A percentile compares a stretch with the other conserved stretches of the same genome.
phyloP scores from a whole-genome alignment of 30 jellyfish, hydroid and myxozoan genomes.

The Pseudorhiza aurosa region DNA sequence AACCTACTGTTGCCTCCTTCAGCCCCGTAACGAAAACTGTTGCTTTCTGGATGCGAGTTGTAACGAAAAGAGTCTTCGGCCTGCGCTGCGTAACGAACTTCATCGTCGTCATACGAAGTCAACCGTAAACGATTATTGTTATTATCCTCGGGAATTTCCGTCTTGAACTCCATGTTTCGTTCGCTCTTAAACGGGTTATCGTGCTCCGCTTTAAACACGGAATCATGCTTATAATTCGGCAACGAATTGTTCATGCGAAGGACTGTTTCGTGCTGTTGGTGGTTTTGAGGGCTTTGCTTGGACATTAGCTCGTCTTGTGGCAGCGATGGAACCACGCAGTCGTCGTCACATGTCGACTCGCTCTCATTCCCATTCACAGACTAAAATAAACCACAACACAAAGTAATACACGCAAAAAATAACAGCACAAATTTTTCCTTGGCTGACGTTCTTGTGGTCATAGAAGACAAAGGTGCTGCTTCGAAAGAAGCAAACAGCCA shows the following conservation, averaged over 20 bases:
- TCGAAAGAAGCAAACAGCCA: no score
- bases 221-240: slow-evolving; percentile 38
- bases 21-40: slow-evolving; percentile 46
- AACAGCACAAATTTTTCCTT: no score
- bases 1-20: slow-evolving; percentile 42
- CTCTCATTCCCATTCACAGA: slow-evolving; percentile 66
- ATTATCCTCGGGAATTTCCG: slow-evolving; percentile 64
- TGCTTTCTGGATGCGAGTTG: slow-evolving; percentile 62
- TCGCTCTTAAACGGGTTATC: slow-evolving; percentile 41
- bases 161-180: slow-evolving; percentile 65
- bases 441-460: no score
- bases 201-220: slow-evolving; percentile 36
- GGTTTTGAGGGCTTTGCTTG: slow-evolving; percentile 68
- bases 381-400: no score
- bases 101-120: slow-evolving; percentile 35
- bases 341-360: slow-evolving; percentile 69
- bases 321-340: slow-evolving; percentile 69
- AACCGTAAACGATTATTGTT: slow-evolving; percentile 48
- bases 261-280: slow-evolving; percentile 70
- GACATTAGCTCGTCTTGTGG: slow-evolving; percentile 59
- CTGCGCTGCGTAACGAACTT: slow-evolving; percentile 61
- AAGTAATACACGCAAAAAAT: no score
- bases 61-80: slow-evolving; percentile 60
- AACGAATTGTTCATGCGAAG: slow-evolving; percentile 59
- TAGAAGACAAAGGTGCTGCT: no score